Evolutionary conservation across 2,797 vertebrate species (phyloP).

Genomic region (Malacoctenus gilli): DNA sequence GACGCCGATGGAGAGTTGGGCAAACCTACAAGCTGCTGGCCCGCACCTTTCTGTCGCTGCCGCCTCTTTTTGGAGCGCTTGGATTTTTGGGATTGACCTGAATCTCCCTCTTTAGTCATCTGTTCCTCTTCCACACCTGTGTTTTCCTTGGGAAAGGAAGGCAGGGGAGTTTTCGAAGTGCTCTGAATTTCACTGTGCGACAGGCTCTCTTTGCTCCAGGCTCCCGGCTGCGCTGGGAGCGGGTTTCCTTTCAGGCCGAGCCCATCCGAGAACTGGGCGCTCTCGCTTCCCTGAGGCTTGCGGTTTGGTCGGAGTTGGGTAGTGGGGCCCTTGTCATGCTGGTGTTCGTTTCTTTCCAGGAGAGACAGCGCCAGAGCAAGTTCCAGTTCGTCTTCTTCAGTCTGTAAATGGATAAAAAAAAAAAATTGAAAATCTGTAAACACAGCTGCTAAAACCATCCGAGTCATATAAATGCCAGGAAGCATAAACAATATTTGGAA

Average conservation of each 20-base stretch:
- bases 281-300: constrained; percentile 17
- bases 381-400: constrained; percentile 72
- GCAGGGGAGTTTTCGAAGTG: too few relatives aligned
- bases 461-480: background rate
- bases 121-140: background rate
- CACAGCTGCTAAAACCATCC: background rate
- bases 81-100: constrained; percentile 44
- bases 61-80: constrained; percentile 63
- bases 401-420: constrained; percentile 47
- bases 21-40: constrained; percentile 65
- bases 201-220: constrained; percentile 1
- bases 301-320: constrained; percentile 6
- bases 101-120: constrained; percentile 8
- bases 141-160: constrained; percentile 11
- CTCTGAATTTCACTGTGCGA: too few relatives aligned
- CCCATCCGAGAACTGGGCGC: constrained; percentile 11
- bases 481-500: too few relatives aligned
- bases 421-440: constrained; percentile 22
- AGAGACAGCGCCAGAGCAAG: constrained; percentile 67
- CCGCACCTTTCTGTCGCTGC: constrained; percentile 51
- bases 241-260: background rate
- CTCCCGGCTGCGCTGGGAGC: background rate
- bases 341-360: constrained; percentile 52
- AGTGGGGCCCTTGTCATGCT: constrained; percentile 5
- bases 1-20: constrained; percentile 40